A percentile compares a stretch with the other conserved stretches of the same genome.
Evolutionary conservation across 2,888 invertebrate genomes (phyloP).

Genomic region (Lycocerus yunnanus): DNA sequence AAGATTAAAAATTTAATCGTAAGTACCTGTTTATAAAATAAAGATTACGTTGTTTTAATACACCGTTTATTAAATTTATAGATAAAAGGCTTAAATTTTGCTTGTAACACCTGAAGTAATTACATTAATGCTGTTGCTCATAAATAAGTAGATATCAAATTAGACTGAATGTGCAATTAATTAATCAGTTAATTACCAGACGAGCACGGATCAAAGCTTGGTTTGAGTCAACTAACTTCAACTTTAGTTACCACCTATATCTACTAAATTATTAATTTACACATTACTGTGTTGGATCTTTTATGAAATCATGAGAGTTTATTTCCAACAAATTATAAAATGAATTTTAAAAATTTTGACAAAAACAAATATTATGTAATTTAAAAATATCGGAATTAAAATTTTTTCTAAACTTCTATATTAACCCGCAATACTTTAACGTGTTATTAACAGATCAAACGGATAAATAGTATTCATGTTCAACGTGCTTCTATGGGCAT

Average conservation of each 20-base stretch:
- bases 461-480: too few relatives aligned
- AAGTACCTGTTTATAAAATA: background rate
- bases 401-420: too few relatives aligned
- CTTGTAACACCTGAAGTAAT: constrained; percentile 51
- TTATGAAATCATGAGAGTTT: constrained; percentile 6
- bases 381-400: too few relatives aligned
- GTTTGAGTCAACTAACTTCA: constrained; percentile 29
- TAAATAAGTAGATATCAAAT: constrained; percentile 54
- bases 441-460: too few relatives aligned
- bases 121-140: constrained; percentile 55
- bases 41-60: background rate
- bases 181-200: constrained; percentile 56
- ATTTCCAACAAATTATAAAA: background rate
- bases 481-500: too few relatives aligned
- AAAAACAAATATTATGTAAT: too few relatives aligned
- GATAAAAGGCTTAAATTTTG: constrained; percentile 25
- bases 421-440: too few relatives aligned
- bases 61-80: constrained; percentile 21
- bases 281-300: constrained; percentile 9
- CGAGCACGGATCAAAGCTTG: constrained; percentile 53
- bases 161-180: constrained; percentile 56
- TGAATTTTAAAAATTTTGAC: background rate
- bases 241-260: constrained; percentile 21
- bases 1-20: background rate
- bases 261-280: constrained; percentile 11